These are phyloP conservation scores for Vidua chalybeata DNA, from an alignment of 2,113 vertebrate genomes.

Conservation along the genomic window DNA sequence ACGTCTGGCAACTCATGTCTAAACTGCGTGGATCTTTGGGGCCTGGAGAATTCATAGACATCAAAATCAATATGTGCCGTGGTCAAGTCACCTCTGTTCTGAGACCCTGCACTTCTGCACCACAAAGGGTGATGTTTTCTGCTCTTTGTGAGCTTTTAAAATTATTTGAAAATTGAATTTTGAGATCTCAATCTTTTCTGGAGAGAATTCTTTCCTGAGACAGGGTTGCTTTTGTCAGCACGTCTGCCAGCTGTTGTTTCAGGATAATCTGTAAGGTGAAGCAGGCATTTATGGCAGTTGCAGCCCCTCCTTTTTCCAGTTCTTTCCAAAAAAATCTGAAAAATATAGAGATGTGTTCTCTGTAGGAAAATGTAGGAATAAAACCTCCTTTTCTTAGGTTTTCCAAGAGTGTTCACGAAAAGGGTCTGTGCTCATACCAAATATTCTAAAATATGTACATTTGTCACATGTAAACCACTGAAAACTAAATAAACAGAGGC, in stretches of 20 bases:
- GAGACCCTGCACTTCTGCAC: background rate
- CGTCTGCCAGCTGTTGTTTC: background rate
- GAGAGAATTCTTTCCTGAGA: background rate
- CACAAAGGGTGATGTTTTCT: background rate
- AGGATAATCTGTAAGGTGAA: background rate
- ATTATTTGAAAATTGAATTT: background rate
- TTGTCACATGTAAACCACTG: background rate
- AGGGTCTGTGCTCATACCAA: background rate
- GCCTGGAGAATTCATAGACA: background rate
- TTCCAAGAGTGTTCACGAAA: background rate
- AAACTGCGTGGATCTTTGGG: background rate
- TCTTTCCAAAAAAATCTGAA: background rate
- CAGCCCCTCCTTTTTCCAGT: background rate
- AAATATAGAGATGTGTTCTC: background rate
- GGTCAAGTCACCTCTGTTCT: background rate
- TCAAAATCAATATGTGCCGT: rapidly evolving
- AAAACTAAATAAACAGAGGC: background rate
- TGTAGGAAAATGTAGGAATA: background rate
- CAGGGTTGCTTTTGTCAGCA: background rate
- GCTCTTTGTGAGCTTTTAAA: background rate
- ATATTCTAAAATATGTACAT: background rate
- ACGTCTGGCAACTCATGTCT: background rate
- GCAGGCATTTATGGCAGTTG: background rate
- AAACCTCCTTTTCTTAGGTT: background rate
- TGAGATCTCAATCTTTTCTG: background rate